These are phyloP conservation scores for Cerastis leucographa DNA, from an alignment of 2,888 invertebrate species.

Conservation along the genomic window DNA sequence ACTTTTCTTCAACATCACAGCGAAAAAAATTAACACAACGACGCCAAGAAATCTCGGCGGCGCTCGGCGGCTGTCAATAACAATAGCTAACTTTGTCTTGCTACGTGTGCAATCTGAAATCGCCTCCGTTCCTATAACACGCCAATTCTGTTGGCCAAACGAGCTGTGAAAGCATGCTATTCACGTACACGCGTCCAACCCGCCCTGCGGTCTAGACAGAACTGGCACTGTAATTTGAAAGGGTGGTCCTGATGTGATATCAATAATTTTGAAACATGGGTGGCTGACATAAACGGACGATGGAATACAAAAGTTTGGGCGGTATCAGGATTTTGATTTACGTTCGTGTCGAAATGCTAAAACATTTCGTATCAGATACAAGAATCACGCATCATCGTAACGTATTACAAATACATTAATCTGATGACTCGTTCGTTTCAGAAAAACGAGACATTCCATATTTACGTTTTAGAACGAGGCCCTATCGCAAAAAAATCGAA, in stretches of 20 bases:
- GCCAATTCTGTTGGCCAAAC: constrained; percentile 79
- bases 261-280: constrained; percentile 63
- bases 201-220: constrained; percentile 68
- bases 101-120: constrained; percentile 81
- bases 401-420: constrained; percentile 43
- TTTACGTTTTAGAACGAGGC: background rate
- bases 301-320: constrained; percentile 45
- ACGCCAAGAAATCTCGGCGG: constrained; percentile 70
- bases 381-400: constrained; percentile 13
- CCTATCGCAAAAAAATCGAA: constrained; percentile 18
- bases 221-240: constrained; percentile 67
- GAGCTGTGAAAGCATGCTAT: constrained; percentile 78
- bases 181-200: constrained; percentile 79
- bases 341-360: background rate
- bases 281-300: constrained; percentile 25
- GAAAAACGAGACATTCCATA: background rate
- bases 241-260: constrained; percentile 68
- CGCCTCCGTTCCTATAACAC: constrained; percentile 76
- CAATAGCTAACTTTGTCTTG: constrained; percentile 78
- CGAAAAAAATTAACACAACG: constrained; percentile 41
- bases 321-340: constrained; percentile 29
- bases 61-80: constrained; percentile 69
- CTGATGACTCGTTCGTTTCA: constrained; percentile 28
- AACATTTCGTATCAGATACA: constrained; percentile 2
- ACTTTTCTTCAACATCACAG: constrained; percentile 9